phyloP scores from a whole-genome alignment of 2,113 vertebrate genomes.

The Larimichthys crocea region DNA sequence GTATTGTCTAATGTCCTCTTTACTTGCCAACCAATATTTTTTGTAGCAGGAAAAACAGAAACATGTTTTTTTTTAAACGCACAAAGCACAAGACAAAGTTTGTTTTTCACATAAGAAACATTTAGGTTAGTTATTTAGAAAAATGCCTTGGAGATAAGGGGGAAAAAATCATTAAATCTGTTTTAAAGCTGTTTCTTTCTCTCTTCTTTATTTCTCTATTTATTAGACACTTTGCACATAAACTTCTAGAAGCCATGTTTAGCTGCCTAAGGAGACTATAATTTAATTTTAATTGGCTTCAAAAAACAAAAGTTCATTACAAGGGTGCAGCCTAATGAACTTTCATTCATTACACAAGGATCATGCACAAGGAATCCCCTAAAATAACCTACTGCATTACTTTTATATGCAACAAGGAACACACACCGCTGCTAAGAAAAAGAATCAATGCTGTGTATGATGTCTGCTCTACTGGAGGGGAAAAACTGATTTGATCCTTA shows the following conservation, averaged over 20 bases:
- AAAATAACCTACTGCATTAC: neutral
- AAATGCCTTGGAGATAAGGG: neutral
- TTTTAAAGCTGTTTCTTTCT: neutral
- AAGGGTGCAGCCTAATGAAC: neutral
- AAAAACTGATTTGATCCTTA: no score
- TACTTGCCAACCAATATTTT: neutral
- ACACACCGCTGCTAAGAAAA: no score
- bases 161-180: neutral
- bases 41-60: neutral
- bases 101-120: neutral
- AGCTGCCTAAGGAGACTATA: neutral
- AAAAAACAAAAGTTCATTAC: neutral
- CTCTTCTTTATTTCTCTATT: neutral
- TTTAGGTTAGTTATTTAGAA: neutral
- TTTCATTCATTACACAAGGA: no score
- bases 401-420: neutral
- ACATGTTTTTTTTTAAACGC: neutral
- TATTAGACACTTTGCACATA: neutral
- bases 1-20: neutral
- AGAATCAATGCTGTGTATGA: no score
- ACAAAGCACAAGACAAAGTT: neutral
- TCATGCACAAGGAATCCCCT: neutral
- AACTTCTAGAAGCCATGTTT: neutral
- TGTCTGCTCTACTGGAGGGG: no score
- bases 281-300: constrained; percentile 7